These are phyloP conservation scores for Tromatobia lineatoria DNA, from an alignment of 2,888 invertebrate species.

Conservation along the genomic window DNA sequence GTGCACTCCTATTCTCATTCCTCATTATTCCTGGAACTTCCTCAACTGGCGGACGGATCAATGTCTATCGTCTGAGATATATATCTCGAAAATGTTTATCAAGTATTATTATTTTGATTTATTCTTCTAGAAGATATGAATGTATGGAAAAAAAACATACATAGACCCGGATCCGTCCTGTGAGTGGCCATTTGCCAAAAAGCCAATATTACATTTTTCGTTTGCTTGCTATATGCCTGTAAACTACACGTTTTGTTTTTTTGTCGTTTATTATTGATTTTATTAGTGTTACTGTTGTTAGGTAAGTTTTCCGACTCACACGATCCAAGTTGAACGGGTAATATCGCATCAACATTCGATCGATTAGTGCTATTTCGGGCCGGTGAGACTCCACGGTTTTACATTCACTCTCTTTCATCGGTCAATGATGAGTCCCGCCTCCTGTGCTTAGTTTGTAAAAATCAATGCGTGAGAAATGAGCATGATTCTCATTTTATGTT, in stretches of 20 bases:
- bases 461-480: conserved; percentile 13
- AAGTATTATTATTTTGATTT: conserved; percentile 22
- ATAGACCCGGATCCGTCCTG: conserved; percentile 30
- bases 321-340: conserved; percentile 34
- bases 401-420: conserved; percentile 10
- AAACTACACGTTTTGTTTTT: conserved; percentile 27
- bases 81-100: conserved; percentile 22
- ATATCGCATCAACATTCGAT: conserved; percentile 47
- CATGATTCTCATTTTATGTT: neutral
- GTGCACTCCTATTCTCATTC: conserved; percentile 78
- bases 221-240: conserved; percentile 63
- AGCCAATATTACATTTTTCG: conserved; percentile 39
- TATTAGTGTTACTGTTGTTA: conserved; percentile 29
- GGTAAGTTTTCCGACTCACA: conserved; percentile 20
- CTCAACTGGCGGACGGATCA: conserved; percentile 72
- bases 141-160: conserved; percentile 2
- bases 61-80: conserved; percentile 61
- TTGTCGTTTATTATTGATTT: conserved; percentile 31
- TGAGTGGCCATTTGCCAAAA: conserved; percentile 9
- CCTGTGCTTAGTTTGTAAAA: conserved; percentile 11
- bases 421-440: neutral
- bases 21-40: conserved; percentile 73
- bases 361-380: conserved; percentile 61
- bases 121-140: neutral
- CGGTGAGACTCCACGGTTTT: conserved; percentile 12